Evolutionary conservation across 2,797 vertebrate species (phyloP).

Genomic region (Anniella stebbinsi): DNA sequence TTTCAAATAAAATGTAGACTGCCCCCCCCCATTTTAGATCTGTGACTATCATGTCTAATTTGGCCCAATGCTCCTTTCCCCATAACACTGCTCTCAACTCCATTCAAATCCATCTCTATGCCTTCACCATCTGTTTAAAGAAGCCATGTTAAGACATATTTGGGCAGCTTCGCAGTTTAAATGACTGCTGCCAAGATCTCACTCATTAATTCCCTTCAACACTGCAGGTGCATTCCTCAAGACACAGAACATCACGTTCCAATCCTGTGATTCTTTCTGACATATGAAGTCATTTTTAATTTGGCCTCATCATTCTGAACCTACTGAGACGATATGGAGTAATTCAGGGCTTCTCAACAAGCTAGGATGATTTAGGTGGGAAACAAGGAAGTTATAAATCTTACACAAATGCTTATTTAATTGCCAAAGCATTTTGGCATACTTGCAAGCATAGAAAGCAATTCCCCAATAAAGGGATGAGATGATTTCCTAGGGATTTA

Average conservation of each 20-base stretch:
- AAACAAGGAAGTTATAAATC: slow-evolving; percentile 57
- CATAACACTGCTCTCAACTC: background rate
- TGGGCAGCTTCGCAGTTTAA: slow-evolving; percentile 32
- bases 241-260: slow-evolving; percentile 32
- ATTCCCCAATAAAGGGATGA: slow-evolving; percentile 47
- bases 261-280: slow-evolving; percentile 69
- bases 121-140: slow-evolving; percentile 42
- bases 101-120: slow-evolving; percentile 30
- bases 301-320: slow-evolving; percentile 61
- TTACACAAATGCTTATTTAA: slow-evolving; percentile 64
- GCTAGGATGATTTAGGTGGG: slow-evolving; percentile 50
- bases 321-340: slow-evolving; percentile 58
- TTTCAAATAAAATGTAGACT: background rate
- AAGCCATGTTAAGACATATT: slow-evolving; percentile 22
- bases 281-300: slow-evolving; percentile 76
- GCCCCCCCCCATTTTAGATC: background rate
- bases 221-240: slow-evolving; percentile 71
- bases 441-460: slow-evolving; percentile 57
- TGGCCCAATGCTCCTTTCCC: background rate
- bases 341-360: slow-evolving; percentile 64
- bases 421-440: slow-evolving; percentile 56
- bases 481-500: slow-evolving; percentile 74
- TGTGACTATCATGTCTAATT: background rate
- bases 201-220: slow-evolving; percentile 58
- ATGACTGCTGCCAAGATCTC: slow-evolving; percentile 50